Base-by-base conservation (phyloP, 2,888 invertebrate species). In the Stenodema calcarata region DNA sequence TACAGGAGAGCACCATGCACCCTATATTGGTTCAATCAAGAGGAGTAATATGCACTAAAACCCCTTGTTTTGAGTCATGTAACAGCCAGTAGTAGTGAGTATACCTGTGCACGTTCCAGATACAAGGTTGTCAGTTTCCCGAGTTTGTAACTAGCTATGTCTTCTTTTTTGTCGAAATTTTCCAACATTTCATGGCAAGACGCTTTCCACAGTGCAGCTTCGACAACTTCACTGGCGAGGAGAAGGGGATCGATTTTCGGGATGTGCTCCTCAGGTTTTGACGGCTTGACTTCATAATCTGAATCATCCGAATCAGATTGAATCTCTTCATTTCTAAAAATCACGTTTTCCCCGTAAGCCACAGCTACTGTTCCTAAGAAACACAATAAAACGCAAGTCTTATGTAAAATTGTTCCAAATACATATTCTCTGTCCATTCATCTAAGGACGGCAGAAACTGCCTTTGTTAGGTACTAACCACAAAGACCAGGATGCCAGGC, bases 401-500 rank as follows among this genome's bases (percentile, higher is more conserved):
- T 35, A 35, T n/a, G n/a, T n/a, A n/a, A n/a, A n/a, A n/a, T n/a
- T n/a, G n/a, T n/a, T n/a, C n/a, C n/a, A n/a, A n/a, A n/a, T n/a
- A n/a, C n/a, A n/a, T n/a, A n/a, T n/a, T n/a, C n/a, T n/a, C n/a
- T n/a, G n/a, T n/a, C n/a, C n/a, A n/a, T n/a, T n/a, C n/a, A n/a
- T n/a, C n/a, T n/a, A n/a, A n/a, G n/a, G n/a, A n/a, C n/a, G n/a
- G n/a, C n/a, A n/a, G n/a, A n/a, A n/a, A n/a, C n/a, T n/a, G 4
- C 18, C 18, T 3, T 3, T 11, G 54, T 16, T 54, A 14, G 12
- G 16, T 12, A 54, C 50, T 78, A 16, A 89, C 89, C 90, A 1
- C 89, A 79, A 2, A 89, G 75, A n/a, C 82, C 89, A 4, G 90
- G 89, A 87, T 91, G 90, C 91, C 91, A 91, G 12, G 90, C 90